Conservation (phyloP, 2,888 invertebrate species). For the Erebia ligea region DNA sequence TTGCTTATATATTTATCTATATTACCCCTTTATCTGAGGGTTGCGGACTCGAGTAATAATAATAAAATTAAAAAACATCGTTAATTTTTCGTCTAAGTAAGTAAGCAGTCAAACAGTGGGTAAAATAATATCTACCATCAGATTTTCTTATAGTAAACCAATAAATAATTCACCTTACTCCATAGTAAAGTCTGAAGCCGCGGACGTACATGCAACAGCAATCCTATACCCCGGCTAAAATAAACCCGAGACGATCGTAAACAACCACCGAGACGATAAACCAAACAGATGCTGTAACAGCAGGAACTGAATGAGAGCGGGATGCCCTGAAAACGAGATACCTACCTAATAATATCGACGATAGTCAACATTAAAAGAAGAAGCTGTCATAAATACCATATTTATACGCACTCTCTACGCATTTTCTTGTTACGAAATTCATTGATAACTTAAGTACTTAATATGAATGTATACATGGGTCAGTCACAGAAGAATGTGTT, state of each 20-base stretch:
- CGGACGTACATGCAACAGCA: constrained; percentile 60
- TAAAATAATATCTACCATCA: constrained; percentile 3
- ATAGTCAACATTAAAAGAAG: neutral
- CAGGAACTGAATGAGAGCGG: constrained; percentile 41
- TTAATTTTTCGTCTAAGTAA: too few species aligned
- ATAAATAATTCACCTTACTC: constrained; percentile 27
- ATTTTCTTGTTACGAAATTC: too few species aligned
- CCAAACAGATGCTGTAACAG: constrained; percentile 46
- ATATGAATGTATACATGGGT: too few species aligned
- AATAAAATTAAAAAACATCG: too few species aligned
- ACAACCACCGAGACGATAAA: constrained; percentile 45
- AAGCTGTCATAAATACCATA: neutral
- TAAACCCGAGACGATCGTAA: constrained; percentile 47
- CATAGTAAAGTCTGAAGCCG: constrained; percentile 38
- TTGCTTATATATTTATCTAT: too few species aligned
- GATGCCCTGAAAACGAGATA: constrained; percentile 38
- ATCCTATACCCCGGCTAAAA: constrained; percentile 48
- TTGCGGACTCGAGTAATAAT: too few species aligned
- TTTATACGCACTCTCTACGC: too few species aligned
- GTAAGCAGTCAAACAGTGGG: neutral
- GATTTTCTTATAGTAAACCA: constrained; percentile 9
- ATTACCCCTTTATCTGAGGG: neutral
- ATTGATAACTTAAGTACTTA: too few species aligned
- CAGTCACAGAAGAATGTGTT: too few species aligned
- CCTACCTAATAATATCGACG: neutral